Percentiles rank a stretch among this genome's conserved stretches.
These are phyloP conservation scores for Serrognathus titanus DNA, from an alignment of 2,888 invertebrate genomes.

Conservation along the genomic window DNA sequence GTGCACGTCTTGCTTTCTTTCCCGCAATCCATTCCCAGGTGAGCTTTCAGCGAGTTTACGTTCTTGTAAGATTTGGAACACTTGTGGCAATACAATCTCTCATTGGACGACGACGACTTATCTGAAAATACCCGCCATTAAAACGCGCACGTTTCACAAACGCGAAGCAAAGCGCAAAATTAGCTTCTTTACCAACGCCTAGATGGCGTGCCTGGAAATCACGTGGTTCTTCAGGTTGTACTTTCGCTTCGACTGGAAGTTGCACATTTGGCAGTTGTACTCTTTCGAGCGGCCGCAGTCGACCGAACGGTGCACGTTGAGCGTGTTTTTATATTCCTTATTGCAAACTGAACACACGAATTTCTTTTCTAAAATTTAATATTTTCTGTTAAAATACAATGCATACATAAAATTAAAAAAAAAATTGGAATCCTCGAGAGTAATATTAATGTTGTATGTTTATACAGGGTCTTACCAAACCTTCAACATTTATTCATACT, in stretches of 20 bases:
- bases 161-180: no score
- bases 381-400: not conserved
- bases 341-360: slow-evolving; percentile 18
- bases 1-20: slow-evolving; percentile 10
- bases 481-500: no score
- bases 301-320: slow-evolving; percentile 15
- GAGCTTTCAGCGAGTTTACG: slow-evolving; percentile 20
- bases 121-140: not conserved
- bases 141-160: not conserved
- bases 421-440: no score
- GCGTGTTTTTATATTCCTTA: slow-evolving; percentile 22
- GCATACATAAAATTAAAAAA: no score
- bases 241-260: slow-evolving; percentile 15
- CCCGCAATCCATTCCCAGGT: slow-evolving; percentile 15
- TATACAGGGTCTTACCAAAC: no score
- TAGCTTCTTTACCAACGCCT: not conserved
- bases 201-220: not conserved
- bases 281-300: slow-evolving; percentile 18
- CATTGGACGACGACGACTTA: not conserved
- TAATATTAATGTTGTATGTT: no score
- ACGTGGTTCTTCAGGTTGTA: slow-evolving; percentile 18
- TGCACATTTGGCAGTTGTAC: slow-evolving; percentile 14
- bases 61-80: slow-evolving; percentile 23
- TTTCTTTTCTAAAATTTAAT: not conserved
- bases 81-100: slow-evolving; percentile 14